Base-by-base conservation (phyloP, 1,140 invertebrate genomes). In the Listronotus bonariensis region DNA sequence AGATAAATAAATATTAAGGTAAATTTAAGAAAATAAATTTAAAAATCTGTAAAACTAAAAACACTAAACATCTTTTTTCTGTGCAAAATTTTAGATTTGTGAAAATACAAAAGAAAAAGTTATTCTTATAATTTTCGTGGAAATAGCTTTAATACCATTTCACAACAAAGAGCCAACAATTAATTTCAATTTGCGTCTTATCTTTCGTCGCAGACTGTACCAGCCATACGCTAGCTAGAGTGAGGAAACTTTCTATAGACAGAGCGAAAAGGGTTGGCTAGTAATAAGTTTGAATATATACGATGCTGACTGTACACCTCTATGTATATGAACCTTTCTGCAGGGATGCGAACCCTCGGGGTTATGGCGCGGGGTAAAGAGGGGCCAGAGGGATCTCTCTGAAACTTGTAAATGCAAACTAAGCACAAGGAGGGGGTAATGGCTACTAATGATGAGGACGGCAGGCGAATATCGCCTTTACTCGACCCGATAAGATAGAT, bases 381-480 rank as follows among this genome's bases (percentile, higher is more conserved):
- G 69, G 67, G 68, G 58, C 59, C 45, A 42, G 57, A 42, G 60
- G 68, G 73, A 62, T 53, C 57, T 41, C 61, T 67, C 67, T 69
- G 72, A 64, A 75, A 77, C 72, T 77, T 77, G 76, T 76, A 76
- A 77, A 76, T 76, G 76, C 76, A 77, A 77, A 77, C 76, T 77
- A 77, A 77, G 74, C 74, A 77, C 71, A 76, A 74, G 74, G 71
- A 74, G 74, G 70, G 73, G 67, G 71, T 68, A 68, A 72, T 71
- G 70, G 72, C 68, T 67, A 74, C 74, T 76, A 76, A 76, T 76
- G 75, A 76, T 75, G 68, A 67, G 49, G 61, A 65, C 67, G 66
- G 68, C 65, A 61, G 45, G 70, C 74, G 72, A 76, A 72, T 70
- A 75, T 75, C 71, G 72, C 67, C 75, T 74, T 73, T 76, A 76